A percentile compares a stretch with the other conserved stretches of the same genome.
phyloP scores from a whole-genome alignment of 2,797 vertebrate species.

The Scomberomorus guttatus region DNA sequence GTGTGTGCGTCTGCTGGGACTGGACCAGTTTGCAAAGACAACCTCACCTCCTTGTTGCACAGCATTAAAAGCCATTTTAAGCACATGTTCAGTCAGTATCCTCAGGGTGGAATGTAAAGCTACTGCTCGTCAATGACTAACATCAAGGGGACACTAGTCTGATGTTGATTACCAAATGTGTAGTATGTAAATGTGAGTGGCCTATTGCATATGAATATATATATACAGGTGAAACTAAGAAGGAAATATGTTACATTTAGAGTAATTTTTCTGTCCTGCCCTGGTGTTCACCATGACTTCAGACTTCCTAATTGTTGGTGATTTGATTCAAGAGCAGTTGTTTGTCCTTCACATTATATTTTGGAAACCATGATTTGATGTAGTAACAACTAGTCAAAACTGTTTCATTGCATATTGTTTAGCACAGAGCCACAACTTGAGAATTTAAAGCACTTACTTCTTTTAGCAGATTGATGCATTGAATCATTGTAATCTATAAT shows the following conservation, averaged over 20 bases:
- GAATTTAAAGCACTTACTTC: neutral
- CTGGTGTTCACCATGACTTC: neutral
- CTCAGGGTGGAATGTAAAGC: neutral
- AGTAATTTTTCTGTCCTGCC: neutral
- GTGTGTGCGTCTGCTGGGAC: constrained; percentile 17
- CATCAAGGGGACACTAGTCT: neutral
- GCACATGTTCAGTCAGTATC: constrained; percentile 22
- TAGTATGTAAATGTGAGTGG: neutral
- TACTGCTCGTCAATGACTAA: constrained; percentile 18
- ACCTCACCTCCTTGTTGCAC: constrained; percentile 13
- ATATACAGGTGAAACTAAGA: neutral
- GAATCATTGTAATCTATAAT: neutral
- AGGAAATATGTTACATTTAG: neutral
- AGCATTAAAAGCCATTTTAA: constrained; percentile 24
- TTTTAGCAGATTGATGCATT: neutral
- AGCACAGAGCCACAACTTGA: neutral
- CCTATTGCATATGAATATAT: too few species aligned
- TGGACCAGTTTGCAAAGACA: constrained; percentile 33
- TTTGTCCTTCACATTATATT: neutral
- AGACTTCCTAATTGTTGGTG: neutral
- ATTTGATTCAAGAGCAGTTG: neutral
- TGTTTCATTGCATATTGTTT: neutral
- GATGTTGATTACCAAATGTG: neutral
- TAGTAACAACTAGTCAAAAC: neutral
- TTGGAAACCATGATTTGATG: neutral